Evolutionary conservation across 2,113 vertebrate species (phyloP).

Genomic region (Brachyhypopomus occidentalis): DNA sequence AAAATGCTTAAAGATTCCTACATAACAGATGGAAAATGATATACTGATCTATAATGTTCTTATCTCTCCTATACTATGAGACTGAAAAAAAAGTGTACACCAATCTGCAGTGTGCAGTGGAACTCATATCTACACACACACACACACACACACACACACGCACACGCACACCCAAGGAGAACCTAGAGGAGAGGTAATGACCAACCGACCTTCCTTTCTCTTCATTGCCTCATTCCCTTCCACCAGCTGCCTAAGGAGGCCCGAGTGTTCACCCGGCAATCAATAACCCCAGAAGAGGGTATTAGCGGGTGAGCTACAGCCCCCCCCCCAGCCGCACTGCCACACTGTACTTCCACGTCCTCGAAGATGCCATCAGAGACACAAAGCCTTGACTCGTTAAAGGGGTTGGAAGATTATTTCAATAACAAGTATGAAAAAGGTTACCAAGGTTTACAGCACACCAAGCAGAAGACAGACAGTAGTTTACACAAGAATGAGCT

Average conservation of each 20-base stretch:
- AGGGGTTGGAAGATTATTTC: neutral
- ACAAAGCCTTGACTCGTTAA: constrained; percentile 7
- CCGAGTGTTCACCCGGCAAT: constrained; percentile 17
- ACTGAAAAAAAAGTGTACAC: constrained; percentile 2
- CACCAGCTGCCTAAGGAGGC: constrained; percentile 28
- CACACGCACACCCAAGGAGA: constrained; percentile 19
- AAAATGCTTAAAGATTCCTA: neutral
- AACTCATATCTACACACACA: neutral
- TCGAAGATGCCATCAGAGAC: constrained; percentile 30
- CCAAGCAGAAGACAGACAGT: too few species aligned
- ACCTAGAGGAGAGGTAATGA: constrained; percentile 30
- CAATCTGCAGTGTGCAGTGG: neutral
- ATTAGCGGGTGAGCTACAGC: constrained; percentile 42
- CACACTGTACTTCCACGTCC: constrained; percentile 11
- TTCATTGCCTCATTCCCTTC: constrained; percentile 38
- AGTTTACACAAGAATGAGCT: too few species aligned
- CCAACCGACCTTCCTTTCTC: constrained; percentile 11
- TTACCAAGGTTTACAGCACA: too few species aligned
- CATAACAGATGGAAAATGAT: neutral
- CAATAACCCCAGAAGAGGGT: constrained; percentile 39
- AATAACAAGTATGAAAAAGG: too few species aligned
- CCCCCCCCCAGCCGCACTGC: constrained; percentile 15
- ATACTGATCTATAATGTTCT: neutral
- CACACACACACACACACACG: constrained; percentile 26
- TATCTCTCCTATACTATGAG: constrained; percentile 3